Evolutionary conservation across 2,797 vertebrate species (phyloP).

Genomic region (Aldrovandia affinis): DNA sequence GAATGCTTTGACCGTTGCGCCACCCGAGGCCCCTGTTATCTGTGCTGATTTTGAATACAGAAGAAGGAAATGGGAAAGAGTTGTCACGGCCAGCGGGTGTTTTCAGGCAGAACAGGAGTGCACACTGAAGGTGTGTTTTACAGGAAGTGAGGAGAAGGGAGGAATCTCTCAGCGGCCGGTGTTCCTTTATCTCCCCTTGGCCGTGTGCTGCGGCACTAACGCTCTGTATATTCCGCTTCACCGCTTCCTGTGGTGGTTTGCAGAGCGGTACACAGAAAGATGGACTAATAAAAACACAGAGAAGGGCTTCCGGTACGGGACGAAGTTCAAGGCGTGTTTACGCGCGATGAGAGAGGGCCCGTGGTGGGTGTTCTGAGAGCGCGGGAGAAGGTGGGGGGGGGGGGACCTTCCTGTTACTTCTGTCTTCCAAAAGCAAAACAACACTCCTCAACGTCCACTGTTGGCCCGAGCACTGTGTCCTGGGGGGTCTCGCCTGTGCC

Average conservation of each 20-base stretch:
- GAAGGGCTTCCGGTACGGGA: conserved; percentile 12
- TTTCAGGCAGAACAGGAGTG: not conserved
- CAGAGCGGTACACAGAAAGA: not conserved
- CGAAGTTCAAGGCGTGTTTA: conserved; percentile 20
- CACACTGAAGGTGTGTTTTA: conserved; percentile 16
- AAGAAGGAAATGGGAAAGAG: not conserved
- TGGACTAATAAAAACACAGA: conserved; percentile 20
- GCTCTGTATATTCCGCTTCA: not conserved
- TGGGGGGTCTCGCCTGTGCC: conserved; percentile 22
- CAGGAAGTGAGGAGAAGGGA: not conserved
- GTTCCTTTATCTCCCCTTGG: not conserved
- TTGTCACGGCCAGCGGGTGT: not conserved
- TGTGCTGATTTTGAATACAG: not conserved
- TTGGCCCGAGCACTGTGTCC: not conserved
- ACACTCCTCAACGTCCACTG: not conserved
- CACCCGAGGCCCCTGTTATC: not conserved
- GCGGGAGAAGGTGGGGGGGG: not conserved
- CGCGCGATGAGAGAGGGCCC: not conserved
- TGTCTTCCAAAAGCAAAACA: not conserved
- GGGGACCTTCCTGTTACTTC: not conserved
- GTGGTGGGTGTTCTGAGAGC: conserved; percentile 21
- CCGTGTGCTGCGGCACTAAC: not conserved
- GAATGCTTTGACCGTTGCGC: too few species aligned
- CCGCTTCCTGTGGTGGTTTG: not conserved
- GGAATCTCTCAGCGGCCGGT: not conserved